Conservation (phyloP, 2,888 invertebrate genomes). For the Hypomecis atomaria region DNA sequence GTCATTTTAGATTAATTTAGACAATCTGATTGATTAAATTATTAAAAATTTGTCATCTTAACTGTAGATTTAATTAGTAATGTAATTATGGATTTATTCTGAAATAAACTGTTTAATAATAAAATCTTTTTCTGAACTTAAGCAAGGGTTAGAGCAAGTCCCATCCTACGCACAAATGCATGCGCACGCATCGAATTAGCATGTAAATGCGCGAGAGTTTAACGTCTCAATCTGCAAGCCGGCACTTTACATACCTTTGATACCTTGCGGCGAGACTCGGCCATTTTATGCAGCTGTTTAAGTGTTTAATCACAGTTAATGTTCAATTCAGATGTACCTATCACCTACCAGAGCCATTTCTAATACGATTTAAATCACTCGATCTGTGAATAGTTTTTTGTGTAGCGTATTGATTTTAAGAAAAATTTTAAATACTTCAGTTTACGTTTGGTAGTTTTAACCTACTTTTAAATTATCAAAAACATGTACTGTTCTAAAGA, state of each 20-base stretch:
- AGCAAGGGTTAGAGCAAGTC: background rate
- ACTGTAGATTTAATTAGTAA: too few relatives aligned
- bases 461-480: too few relatives aligned
- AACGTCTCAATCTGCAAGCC: conserved; percentile 60
- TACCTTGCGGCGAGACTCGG: conserved; percentile 35
- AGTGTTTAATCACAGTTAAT: conserved; percentile 46
- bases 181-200: conserved; percentile 56
- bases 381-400: background rate
- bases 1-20: too few relatives aligned
- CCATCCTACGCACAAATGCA: conserved; percentile 44
- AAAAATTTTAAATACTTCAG: background rate
- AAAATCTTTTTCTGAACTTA: too few relatives aligned
- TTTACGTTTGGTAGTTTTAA: too few relatives aligned
- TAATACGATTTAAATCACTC: background rate
- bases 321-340: conserved; percentile 25
- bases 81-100: too few relatives aligned
- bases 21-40: too few relatives aligned
- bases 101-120: too few relatives aligned
- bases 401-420: background rate
- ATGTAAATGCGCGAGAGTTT: conserved; percentile 62
- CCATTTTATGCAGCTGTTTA: conserved; percentile 45
- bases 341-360: conserved; percentile 3
- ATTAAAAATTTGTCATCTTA: too few relatives aligned
- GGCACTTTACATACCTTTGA: conserved; percentile 49
- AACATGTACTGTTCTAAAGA: too few relatives aligned